A percentile compares a stretch with the other conserved stretches of the same genome.
phyloP scores from a whole-genome alignment of 2,113 vertebrate genomes.

The Psittacus erithacus region DNA sequence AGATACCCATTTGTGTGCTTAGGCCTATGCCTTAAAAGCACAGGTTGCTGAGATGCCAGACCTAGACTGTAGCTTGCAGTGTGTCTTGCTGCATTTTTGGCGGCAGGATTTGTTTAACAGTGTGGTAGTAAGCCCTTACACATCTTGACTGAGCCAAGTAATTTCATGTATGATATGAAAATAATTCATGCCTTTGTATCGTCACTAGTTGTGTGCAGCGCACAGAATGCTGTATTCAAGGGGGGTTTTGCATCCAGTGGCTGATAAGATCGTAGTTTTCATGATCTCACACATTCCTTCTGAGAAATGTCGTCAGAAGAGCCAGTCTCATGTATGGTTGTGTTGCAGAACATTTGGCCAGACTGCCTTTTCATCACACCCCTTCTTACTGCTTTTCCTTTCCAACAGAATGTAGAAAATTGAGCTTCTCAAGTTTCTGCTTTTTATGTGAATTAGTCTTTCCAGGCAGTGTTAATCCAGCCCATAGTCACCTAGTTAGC shows the following conservation, averaged over 20 bases:
- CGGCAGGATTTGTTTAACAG: not conserved
- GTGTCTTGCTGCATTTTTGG: not conserved
- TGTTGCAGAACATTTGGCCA: not conserved
- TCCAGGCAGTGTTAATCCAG: not conserved
- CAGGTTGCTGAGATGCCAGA: not conserved
- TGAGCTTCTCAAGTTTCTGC: not conserved
- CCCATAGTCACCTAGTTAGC: not conserved
- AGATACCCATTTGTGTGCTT: not conserved
- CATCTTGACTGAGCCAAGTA: not conserved
- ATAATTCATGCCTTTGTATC: not conserved
- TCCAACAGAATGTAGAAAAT: not conserved
- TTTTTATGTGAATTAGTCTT: not conserved
- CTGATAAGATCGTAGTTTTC: not conserved
- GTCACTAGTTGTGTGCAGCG: not conserved
- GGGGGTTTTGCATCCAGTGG: not conserved
- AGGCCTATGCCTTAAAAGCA: not conserved
- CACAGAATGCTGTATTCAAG: not conserved
- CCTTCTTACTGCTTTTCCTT: not conserved
- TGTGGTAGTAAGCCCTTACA: not conserved
- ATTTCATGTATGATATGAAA: not conserved
- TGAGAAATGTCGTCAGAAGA: slow-evolving; percentile 1
- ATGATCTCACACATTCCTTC: slow-evolving; percentile 5
- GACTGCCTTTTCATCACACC: not conserved
- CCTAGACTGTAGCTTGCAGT: not conserved
- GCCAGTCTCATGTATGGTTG: not conserved